Evolutionary conservation across 2,797 vertebrate species (phyloP).

Genomic region (Rhyacichthys aspro): DNA sequence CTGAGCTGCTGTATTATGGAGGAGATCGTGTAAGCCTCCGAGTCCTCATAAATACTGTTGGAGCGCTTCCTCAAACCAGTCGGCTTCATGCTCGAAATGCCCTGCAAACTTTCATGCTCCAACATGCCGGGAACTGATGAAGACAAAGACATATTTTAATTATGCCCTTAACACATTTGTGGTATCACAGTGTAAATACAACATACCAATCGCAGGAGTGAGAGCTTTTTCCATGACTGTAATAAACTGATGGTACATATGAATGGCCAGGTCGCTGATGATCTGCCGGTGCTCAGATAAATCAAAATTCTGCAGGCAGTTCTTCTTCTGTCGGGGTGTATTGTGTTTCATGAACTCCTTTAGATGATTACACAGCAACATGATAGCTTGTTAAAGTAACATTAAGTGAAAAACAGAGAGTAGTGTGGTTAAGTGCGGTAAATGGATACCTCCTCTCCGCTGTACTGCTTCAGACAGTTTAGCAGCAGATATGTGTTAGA

Average conservation of each 20-base stretch:
- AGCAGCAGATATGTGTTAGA: slow-evolving; percentile 92
- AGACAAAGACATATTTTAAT: slow-evolving; percentile 9
- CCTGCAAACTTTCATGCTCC: slow-evolving; percentile 96
- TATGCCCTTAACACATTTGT: too few relatives aligned
- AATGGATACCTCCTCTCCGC: slow-evolving; percentile 91
- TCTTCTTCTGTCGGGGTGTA: slow-evolving; percentile 88
- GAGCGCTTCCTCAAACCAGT: slow-evolving; percentile 95
- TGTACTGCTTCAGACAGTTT: slow-evolving; percentile 98
- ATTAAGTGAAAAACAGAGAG: not conserved
- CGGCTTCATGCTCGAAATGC: slow-evolving; percentile 96
- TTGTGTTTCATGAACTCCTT: slow-evolving; percentile 93
- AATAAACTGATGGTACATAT: slow-evolving; percentile 91
- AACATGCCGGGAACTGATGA: slow-evolving; percentile 91
- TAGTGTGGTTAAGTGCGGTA: not conserved
- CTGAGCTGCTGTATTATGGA: slow-evolving; percentile 87
- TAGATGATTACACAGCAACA: slow-evolving; percentile 21
- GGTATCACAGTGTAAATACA: not conserved
- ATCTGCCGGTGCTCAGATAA: slow-evolving; percentile 95
- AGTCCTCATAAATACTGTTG: slow-evolving; percentile 86
- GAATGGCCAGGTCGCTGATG: slow-evolving; percentile 95
- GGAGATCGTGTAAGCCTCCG: slow-evolving; percentile 87
- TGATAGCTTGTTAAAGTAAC: slow-evolving; percentile 5
- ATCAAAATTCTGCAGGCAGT: slow-evolving; percentile 94
- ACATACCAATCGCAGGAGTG: slow-evolving; percentile 90
- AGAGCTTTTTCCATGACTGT: slow-evolving; percentile 88